Percentiles rank a stretch among this genome's conserved stretches.
Evolutionary conservation across 1,140 invertebrate genomes (phyloP).

Genomic region (Halesus radiatus): DNA sequence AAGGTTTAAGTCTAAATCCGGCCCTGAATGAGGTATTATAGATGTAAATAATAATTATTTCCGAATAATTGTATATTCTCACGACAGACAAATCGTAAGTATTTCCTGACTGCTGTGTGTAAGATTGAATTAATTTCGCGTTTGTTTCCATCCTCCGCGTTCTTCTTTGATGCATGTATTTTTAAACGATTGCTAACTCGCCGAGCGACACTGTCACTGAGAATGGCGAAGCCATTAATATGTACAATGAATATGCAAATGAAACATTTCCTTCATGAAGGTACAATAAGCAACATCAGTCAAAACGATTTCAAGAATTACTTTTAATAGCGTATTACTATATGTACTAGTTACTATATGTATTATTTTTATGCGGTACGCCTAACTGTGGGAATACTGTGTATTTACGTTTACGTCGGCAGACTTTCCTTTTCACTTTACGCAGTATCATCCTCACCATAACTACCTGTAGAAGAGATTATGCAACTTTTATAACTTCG

Average conservation of each 20-base stretch:
- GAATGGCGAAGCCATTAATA: conserved; percentile 12
- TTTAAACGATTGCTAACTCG: too few species aligned
- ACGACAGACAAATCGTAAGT: too few species aligned
- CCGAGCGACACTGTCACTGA: not conserved
- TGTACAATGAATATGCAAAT: conserved; percentile 9
- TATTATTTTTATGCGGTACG: not conserved
- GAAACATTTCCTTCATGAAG: not conserved
- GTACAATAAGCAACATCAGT: not conserved
- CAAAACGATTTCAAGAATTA: conserved; percentile 22
- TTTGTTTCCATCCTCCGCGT: too few species aligned
- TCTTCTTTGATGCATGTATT: too few species aligned
- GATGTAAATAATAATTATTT: too few species aligned
- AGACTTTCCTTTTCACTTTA: conserved; percentile 35
- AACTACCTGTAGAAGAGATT: conserved; percentile 2
- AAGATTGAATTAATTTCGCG: too few species aligned
- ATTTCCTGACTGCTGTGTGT: too few species aligned
- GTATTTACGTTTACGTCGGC: not conserved
- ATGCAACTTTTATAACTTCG: conserved; percentile 6
- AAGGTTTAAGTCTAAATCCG: too few species aligned
- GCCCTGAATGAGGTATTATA: too few species aligned
- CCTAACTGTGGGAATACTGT: conserved; percentile 14
- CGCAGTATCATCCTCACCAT: conserved; percentile 28
- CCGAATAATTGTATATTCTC: too few species aligned
- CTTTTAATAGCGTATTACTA: too few species aligned
- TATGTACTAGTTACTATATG: too few species aligned